Evolutionary conservation across 1,140 invertebrate genomes (phyloP), one percentile per base, ranked within the genome.

Genomic region (Neodiprion pinetum): DNA sequence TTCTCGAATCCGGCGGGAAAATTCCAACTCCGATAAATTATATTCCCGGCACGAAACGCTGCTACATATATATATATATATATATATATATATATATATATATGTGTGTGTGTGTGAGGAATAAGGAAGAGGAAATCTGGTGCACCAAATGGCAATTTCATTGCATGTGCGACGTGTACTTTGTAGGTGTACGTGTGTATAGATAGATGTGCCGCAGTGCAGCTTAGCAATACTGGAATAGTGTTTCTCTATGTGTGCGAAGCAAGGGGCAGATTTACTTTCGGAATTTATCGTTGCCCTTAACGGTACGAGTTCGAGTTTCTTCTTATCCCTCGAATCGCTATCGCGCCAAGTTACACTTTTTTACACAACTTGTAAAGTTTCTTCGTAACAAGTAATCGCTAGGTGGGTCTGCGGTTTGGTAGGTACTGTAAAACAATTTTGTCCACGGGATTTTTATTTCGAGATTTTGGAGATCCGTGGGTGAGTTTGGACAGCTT

Each of bases 91-190:
- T 40, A 40, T 40, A 40, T 40, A 40, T 1, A 5, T 1, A 3
- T 0, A 1, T 40, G 5, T 40, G 5, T 40, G 5, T 40, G 28
- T 40, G 5, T 40, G 28, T 40, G 5, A 40, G 28, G 28, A 40
- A 40, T 40, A 61, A 12, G 53, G n/a, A 14, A 61, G 53, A 61
- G 53, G 53, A 61, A 61, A 75, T 80, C 71, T 72, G 75, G 75
- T 77, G 78, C 78, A 76, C 80, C 82, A 85, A 85, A 85, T 84
- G 84, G 80, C 78, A 85, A 83, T 85, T 85, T 85, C 83, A 85
- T 85, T 82, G 83, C 82, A 83, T 83, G 84, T 84, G 84, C 80
- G 77, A 74, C 77, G 74, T 76, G 74, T 80, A 80, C 77, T 84
- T 84, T 85, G 84, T 82, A 85, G 53, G 53, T 40, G 5, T 40